Conservation (phyloP, 2,797 vertebrate genomes). For the Phoxinus dragarum region DNA sequence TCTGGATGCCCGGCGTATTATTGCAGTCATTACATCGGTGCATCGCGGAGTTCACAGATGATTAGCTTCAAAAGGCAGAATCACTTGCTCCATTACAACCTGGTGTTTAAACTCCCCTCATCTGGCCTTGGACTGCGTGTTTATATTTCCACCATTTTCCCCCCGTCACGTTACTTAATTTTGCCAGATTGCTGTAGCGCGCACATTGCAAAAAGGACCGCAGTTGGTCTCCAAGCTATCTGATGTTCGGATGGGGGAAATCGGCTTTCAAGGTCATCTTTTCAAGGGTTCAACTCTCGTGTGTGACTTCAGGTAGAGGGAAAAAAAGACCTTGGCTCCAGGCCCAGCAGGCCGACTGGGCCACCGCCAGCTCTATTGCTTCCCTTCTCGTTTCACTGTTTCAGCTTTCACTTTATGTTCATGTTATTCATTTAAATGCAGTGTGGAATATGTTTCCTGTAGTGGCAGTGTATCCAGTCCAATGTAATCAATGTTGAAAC, state of each 20-base stretch:
- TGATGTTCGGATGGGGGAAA: conserved; percentile 41
- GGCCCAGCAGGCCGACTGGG: conserved; percentile 46
- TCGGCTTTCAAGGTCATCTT: conserved; percentile 63
- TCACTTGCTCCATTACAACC: conserved; percentile 80
- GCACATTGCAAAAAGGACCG: conserved; percentile 53
- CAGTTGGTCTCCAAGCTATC: conserved; percentile 48
- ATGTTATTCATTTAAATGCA: conserved; percentile 68
- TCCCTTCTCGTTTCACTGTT: conserved; percentile 38
- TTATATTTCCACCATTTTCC: conserved; percentile 76
- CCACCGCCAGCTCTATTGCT: conserved; percentile 43
- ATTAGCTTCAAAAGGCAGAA: conserved; percentile 83
- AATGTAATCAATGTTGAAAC: conserved; percentile 64
- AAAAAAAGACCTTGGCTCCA: conserved; percentile 28
- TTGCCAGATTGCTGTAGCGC: conserved; percentile 66
- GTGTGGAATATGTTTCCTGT: conserved; percentile 67
- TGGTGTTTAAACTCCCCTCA: conserved; percentile 76
- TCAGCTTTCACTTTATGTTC: conserved; percentile 61
- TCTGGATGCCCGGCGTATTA: conserved; percentile 74
- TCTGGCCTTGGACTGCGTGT: conserved; percentile 71
- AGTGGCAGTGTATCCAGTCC: conserved; percentile 63
- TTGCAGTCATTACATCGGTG: conserved; percentile 80
- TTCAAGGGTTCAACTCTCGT: conserved; percentile 32
- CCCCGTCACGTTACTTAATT: conserved; percentile 55
- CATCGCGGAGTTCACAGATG: conserved; percentile 79
- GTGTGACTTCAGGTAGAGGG: conserved; percentile 50